Base-by-base conservation (phyloP, 1,140 invertebrate species). In the Ladona fulva region DNA sequence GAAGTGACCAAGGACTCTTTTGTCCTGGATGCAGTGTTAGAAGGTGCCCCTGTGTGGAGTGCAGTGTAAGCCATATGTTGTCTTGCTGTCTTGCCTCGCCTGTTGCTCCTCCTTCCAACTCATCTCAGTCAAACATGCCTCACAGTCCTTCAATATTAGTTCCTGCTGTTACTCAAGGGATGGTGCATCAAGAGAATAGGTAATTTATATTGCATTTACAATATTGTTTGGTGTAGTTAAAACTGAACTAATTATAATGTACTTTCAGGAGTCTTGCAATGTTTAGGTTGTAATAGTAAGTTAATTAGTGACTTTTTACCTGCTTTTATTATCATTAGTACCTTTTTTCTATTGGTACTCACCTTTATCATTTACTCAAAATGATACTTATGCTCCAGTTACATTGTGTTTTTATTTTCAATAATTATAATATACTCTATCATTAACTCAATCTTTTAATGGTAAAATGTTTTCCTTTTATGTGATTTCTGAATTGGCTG, bases 1-100 rank as follows among this genome's bases (percentile, higher is more conserved):
- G 59, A 29, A 74, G 78, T 74, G 52, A 66, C n/a, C 52, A 66
- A 66, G 52, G 52, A 37, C 25, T 29, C 7, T 79, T 77, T 59
- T 79, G 80, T 66, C 79, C 77, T 52, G 78, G 79, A 37, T 78
- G 80, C 59, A 80, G 78, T 42, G 52, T 76, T 19, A 42, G 80
- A 24, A 25, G 80, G 22, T 82, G 81, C 77, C 81, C 81, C 8
- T 82, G 82, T 79, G 82, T 82, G 44, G 81, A 82, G 52, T 81
- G 81, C 75, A 76, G 80, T 42, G 77, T 82, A 74, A 80, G 78
- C 29, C 81, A 81, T 42, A 75, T 81, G 42, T 44, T 80, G 24
- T 76, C 77, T 24, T 82, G 80, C 76, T 77, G 79, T 29, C n/a
- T 66, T 16, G 52, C 52, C 52, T 66, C 52, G 3, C 52, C 52